Percentiles rank a stretch among this genome's conserved stretches.
Conservation (phyloP, 2,797 vertebrate species). For the Phyllotis vaccarum region DNA sequence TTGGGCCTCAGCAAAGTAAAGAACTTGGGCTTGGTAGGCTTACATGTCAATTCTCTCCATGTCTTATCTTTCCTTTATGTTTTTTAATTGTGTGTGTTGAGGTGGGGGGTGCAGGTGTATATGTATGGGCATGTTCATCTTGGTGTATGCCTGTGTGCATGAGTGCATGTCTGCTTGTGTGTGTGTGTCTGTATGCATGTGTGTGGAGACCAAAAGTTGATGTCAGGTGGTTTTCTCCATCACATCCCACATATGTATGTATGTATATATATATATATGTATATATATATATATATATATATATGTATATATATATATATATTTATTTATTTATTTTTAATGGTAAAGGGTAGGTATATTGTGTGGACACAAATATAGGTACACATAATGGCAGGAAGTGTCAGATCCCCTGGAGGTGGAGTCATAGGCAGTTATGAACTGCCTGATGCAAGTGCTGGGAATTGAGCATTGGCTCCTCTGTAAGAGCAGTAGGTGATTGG, state of each 20-base stretch:
- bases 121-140: neutral
- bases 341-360: neutral
- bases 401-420: neutral
- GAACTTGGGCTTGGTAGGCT: neutral
- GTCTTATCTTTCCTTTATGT: neutral
- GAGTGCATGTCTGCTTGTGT: too few relatives aligned
- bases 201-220: too few relatives aligned
- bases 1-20: neutral
- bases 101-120: too few relatives aligned
- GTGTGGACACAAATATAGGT: neutral
- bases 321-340: neutral
- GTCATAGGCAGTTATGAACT: neutral
- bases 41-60: neutral
- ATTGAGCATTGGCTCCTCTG: neutral
- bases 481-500: neutral
- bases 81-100: neutral
- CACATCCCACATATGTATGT: too few relatives aligned
- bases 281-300: too few relatives aligned
- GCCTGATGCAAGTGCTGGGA: neutral
- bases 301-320: too few relatives aligned
- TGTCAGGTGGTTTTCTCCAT: too few relatives aligned
- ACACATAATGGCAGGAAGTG: neutral
- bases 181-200: too few relatives aligned
- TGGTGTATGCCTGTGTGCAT: neutral
- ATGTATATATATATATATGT: neutral